Base-by-base conservation (phyloP, 35 echinoderm and acorn worm species). In the Stichopus chloronotus region DNA sequence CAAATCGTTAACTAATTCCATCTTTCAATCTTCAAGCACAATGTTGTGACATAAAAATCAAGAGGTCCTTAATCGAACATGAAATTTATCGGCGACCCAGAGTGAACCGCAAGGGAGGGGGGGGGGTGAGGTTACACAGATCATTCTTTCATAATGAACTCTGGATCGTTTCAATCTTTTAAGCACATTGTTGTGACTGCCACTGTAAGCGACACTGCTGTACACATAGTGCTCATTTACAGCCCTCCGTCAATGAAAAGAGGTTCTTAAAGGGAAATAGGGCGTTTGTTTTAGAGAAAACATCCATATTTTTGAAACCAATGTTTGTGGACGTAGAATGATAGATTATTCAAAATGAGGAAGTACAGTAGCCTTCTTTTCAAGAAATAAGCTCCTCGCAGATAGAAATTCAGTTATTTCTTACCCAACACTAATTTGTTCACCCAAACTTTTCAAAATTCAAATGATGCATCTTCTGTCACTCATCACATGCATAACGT, bases 81-180 rank as follows among this genome's bases (percentile, higher is more conserved):
- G 76, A 78, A 78, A 58, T 85, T 21, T 85, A 85, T 85, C 82
- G 54, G 56, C 52, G 43, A 16, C 82, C 53, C 5, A 25, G 52
- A 11, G 56, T 19, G 19, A 85, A 85, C 82, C 82, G 43, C 0
- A 54, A 58, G 14, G 82, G 30, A 43, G 30, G 30, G 30, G 30
- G 30, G 30, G 30, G 30, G 30, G 30, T 0, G 30, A 55, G 52
- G 80, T 85, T 9, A 30, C 82, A 58, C 43, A 55, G 9, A 55
- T 85, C 53, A 85, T 85, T 58, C 82, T 14, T 85, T 58, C 52
- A 0, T 58, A 58, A 85, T 85, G 52, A 85, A 54, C 82, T 85
- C 82, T 55, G 82, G 82, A 19, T 85, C 52, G 82, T 85, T 56
- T n/a, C 54, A 55, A 56, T 85, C 53, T 11, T 85, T 85, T 14